Conservation (phyloP, 2,113 vertebrate species). For the Fukomys damarensis region DNA sequence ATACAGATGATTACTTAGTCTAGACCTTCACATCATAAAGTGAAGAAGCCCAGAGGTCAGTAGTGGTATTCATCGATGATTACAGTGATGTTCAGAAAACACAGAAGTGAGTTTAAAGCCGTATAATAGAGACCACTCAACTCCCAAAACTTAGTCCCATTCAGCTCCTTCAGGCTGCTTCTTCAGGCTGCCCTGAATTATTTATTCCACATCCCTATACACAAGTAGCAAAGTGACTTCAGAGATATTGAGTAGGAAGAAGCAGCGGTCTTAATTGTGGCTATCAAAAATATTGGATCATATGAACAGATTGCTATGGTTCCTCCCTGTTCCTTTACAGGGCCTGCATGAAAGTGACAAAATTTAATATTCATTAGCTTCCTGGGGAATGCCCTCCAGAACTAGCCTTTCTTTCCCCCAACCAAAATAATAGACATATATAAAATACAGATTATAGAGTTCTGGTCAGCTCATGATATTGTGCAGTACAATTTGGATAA, state of each 20-base stretch:
- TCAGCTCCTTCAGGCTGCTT: not conserved
- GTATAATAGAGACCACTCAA: not conserved
- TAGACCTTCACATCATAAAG: not conserved
- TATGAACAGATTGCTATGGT: not conserved
- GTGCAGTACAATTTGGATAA: not conserved
- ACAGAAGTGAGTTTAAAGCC: not conserved
- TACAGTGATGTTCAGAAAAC: not conserved
- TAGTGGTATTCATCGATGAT: not conserved
- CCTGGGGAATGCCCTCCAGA: not conserved
- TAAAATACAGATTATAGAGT: not conserved
- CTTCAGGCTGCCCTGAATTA: not conserved
- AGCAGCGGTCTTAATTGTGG: not conserved
- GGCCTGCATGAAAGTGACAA: not conserved
- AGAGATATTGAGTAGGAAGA: not conserved
- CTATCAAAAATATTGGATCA: not conserved
- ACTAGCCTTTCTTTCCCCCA: not conserved
- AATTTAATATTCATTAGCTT: not conserved
- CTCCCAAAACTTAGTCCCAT: not conserved
- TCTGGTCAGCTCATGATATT: not conserved
- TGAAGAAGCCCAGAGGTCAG: not conserved
- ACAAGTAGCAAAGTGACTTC: not conserved
- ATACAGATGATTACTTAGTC: not conserved
- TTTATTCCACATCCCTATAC: not conserved
- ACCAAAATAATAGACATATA: not conserved
- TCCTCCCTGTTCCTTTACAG: not conserved